phyloP scores from a whole-genome alignment of 2,797 vertebrate genomes.

The Rachycentron canadum region DNA sequence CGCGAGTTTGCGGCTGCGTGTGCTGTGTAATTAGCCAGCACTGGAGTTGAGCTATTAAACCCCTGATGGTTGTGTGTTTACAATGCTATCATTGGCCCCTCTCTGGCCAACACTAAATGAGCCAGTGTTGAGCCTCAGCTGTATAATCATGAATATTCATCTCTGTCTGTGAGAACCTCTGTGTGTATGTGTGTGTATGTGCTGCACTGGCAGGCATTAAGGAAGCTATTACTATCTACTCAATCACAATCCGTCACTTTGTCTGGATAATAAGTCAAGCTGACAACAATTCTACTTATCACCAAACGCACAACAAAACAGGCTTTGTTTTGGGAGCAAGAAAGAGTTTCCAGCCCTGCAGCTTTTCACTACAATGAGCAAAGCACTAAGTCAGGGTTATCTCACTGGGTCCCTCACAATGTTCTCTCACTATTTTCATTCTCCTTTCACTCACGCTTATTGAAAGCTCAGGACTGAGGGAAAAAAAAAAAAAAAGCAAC shows the following conservation, averaged over 20 bases:
- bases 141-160: constrained; percentile 84
- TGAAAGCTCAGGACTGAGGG: constrained; percentile 24
- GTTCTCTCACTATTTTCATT: constrained; percentile 14
- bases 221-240: constrained; percentile 72
- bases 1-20: constrained; percentile 6
- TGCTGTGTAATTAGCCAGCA: constrained; percentile 61
- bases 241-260: constrained; percentile 72
- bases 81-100: constrained; percentile 80
- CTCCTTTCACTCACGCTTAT: constrained; percentile 20
- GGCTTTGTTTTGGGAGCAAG: constrained; percentile 47
- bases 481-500: background rate
- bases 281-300: constrained; percentile 65
- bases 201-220: constrained; percentile 65
- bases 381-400: constrained; percentile 24
- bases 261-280: constrained; percentile 71
- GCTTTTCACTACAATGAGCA: constrained; percentile 35
- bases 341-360: constrained; percentile 5
- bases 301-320: constrained; percentile 54
- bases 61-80: constrained; percentile 76
- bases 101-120: constrained; percentile 80
- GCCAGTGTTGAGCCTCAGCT: constrained; percentile 81
- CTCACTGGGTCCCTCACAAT: constrained; percentile 13
- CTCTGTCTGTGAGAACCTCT: constrained; percentile 50
- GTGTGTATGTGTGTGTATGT: constrained; percentile 33
- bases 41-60: constrained; percentile 74